Evolutionary conservation across 2,113 vertebrate species (phyloP).

Genomic region (Charadrius vociferus): DNA sequence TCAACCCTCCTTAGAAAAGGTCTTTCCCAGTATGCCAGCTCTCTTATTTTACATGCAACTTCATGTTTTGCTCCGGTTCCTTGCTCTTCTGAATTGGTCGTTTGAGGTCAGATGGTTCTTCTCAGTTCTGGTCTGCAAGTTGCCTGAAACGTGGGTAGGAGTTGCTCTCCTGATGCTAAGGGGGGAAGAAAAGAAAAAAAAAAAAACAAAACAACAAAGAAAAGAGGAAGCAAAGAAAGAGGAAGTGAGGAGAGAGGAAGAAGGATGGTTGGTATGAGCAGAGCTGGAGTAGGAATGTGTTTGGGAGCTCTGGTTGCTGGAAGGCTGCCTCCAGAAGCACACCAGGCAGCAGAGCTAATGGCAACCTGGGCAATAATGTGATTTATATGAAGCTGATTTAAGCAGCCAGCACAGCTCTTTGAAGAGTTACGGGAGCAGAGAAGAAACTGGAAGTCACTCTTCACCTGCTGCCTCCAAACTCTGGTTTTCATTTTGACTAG

Average conservation of each 20-base stretch:
- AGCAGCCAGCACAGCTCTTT: too few relatives aligned
- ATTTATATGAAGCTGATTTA: too few relatives aligned
- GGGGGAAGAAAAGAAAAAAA: too few relatives aligned
- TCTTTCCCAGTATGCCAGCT: not conserved
- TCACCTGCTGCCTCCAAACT: too few relatives aligned
- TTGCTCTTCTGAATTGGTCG: not conserved
- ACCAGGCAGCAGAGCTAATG: not conserved
- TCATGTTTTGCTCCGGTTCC: not conserved
- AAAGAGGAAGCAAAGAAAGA: not conserved
- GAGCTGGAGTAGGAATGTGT: not conserved
- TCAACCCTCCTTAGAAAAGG: not conserved
- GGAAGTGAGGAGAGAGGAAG: too few relatives aligned
- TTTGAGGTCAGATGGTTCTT: not conserved
- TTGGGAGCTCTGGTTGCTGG: not conserved
- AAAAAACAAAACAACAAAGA: too few relatives aligned
- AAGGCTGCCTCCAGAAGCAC: not conserved
- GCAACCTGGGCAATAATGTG: not conserved
- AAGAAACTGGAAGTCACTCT: too few relatives aligned
- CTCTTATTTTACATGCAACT: not conserved
- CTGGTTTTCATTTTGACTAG: too few relatives aligned
- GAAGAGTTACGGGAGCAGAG: too few relatives aligned
- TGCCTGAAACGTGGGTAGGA: not conserved
- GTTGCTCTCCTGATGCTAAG: too few relatives aligned
- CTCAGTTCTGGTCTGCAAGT: not conserved
- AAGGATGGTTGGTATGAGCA: not conserved